Evolutionary conservation across 2,797 vertebrate genomes (phyloP).

Genomic region (Ataeniobius toweri): DNA sequence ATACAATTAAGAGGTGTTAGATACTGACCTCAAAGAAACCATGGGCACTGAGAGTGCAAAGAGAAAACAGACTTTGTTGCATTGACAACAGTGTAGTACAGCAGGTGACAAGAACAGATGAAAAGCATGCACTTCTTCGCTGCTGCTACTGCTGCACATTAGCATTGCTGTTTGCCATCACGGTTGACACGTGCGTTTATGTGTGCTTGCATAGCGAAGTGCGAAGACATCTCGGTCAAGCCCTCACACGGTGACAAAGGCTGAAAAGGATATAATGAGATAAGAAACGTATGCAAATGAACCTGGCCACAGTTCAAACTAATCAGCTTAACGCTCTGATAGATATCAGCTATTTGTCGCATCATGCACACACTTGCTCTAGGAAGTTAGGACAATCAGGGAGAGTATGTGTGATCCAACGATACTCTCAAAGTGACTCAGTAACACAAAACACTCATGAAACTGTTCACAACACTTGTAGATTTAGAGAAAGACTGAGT

Average conservation of each 20-base stretch:
- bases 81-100: slow-evolving; percentile 53
- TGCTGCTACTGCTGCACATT: slow-evolving; percentile 67
- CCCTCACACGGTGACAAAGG: slow-evolving; percentile 74
- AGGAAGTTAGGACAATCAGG: slow-evolving; percentile 63
- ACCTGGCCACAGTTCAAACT: slow-evolving; percentile 81
- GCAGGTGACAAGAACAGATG: slow-evolving; percentile 63
- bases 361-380: slow-evolving; percentile 52
- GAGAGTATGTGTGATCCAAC: slow-evolving; percentile 55
- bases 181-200: slow-evolving; percentile 25
- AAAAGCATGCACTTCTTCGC: slow-evolving; percentile 63
- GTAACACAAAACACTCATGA: slow-evolving; percentile 24
- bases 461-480: slow-evolving; percentile 43
- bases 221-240: slow-evolving; percentile 77
- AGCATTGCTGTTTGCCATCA: slow-evolving; percentile 67
- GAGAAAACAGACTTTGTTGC: slow-evolving; percentile 56
- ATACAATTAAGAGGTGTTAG: slow-evolving; percentile 55
- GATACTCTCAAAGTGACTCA: slow-evolving; percentile 36
- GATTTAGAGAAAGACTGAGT: not conserved
- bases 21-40: slow-evolving; percentile 43
- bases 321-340: slow-evolving; percentile 85
- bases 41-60: slow-evolving; percentile 57
- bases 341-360: slow-evolving; percentile 82
- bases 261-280: slow-evolving; percentile 86
- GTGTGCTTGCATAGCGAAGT: slow-evolving; percentile 47
- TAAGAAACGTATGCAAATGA: slow-evolving; percentile 86